Evolutionary conservation across 2,113 vertebrate genomes (phyloP).

Genomic region (Anas platyrhynchos): DNA sequence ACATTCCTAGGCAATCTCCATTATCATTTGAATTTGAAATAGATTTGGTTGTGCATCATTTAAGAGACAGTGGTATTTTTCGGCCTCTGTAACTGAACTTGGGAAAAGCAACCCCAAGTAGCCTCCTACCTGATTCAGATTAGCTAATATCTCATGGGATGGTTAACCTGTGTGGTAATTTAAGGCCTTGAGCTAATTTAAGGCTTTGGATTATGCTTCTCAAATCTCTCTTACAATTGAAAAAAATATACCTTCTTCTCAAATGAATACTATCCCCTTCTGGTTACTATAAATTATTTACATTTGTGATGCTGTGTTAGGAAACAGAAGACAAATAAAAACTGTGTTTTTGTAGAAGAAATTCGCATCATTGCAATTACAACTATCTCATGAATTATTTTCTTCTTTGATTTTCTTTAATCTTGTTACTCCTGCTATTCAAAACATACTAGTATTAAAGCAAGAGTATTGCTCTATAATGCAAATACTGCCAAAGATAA

Average conservation of each 20-base stretch:
- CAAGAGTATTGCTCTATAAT: background rate
- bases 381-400: background rate
- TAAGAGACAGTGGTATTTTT: background rate
- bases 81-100: background rate
- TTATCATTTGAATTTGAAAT: conserved; percentile 34
- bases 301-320: background rate
- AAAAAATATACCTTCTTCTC: background rate
- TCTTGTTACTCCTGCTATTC: background rate
- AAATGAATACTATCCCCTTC: background rate
- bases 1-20: conserved; percentile 31
- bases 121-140: background rate
- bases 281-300: background rate
- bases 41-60: conserved; percentile 13
- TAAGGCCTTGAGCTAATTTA: background rate
- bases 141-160: background rate
- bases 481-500: background rate
- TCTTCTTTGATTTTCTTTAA: background rate
- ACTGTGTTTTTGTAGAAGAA: background rate
- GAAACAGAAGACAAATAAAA: background rate
- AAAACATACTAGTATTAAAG: background rate
- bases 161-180: background rate
- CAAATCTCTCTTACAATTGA: background rate
- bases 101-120: conserved; percentile 43
- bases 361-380: background rate
- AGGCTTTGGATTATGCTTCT: background rate